Evolutionary conservation across 2,113 vertebrate species (phyloP).

Genomic region (Limnothrissa miodon): DNA sequence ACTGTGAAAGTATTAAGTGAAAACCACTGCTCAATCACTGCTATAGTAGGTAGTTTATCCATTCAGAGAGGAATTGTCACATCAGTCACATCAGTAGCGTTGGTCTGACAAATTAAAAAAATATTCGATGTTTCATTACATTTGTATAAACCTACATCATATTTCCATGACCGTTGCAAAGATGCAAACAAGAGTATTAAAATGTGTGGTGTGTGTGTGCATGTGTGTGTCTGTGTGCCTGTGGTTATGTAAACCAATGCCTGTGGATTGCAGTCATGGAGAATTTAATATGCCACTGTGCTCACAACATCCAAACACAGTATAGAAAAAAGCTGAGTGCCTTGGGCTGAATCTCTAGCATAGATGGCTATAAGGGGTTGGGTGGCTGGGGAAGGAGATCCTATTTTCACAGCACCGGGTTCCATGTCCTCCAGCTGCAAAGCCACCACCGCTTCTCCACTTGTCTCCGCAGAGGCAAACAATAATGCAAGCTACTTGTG

Average conservation of each 20-base stretch:
- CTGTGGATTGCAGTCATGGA: no score
- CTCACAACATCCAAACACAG: not conserved
- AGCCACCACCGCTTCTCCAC: no score
- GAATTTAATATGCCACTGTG: not conserved
- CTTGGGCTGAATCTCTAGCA: not conserved
- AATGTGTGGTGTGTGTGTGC: not conserved
- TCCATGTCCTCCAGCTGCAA: not conserved
- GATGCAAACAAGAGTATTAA: no score
- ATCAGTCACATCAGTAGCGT: no score
- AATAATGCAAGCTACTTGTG: not conserved
- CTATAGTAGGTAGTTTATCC: no score
- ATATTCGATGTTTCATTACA: no score
- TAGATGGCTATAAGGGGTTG: not conserved
- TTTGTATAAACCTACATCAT: no score
- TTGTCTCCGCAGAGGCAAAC: not conserved
- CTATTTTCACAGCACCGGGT: not conserved
- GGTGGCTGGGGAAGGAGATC: not conserved
- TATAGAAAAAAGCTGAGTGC: not conserved
- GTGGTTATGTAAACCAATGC: not conserved
- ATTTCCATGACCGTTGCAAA: no score
- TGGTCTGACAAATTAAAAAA: no score
- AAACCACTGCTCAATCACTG: no score
- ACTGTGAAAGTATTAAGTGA: no score
- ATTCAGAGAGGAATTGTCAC: no score
- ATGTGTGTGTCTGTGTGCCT: slow-evolving; percentile 13